phyloP scores from a whole-genome alignment of 2,797 vertebrate species.

The Leptoclinus maculatus region DNA sequence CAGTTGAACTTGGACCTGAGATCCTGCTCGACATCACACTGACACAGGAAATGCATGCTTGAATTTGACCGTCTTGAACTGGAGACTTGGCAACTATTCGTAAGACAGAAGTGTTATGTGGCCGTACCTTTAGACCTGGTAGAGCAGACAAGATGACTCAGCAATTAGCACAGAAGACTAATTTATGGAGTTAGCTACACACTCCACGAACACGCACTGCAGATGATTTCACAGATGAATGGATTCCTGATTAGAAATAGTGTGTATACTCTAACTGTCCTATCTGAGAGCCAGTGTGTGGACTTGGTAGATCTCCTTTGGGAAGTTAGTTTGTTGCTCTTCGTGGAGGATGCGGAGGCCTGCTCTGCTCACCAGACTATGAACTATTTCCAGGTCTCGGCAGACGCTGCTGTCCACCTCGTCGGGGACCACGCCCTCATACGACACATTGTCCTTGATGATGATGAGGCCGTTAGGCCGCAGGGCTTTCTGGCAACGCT shows the following conservation, averaged over 20 bases:
- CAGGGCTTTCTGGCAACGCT: conserved; percentile 87
- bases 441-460: conserved; percentile 98
- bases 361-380: conserved; percentile 81
- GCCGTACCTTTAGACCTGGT: background rate
- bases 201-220: conserved; percentile 1
- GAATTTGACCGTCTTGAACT: background rate
- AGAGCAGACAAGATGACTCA: background rate
- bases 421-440: conserved; percentile 93
- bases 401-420: conserved; percentile 98
- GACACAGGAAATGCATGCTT: background rate
- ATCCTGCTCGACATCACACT: background rate
- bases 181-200: background rate
- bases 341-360: conserved; percentile 89
- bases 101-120: background rate
- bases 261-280: background rate
- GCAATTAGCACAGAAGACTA: background rate
- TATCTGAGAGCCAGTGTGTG: conserved; percentile 94
- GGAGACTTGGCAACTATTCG: background rate
- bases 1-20: background rate
- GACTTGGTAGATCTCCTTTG: conserved; percentile 96
- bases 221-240: conserved; percentile 8
- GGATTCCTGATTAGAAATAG: background rate
- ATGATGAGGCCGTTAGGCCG: conserved; percentile 90
- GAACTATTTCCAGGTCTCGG: conserved; percentile 88
- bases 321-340: conserved; percentile 94